Evolutionary conservation across 2,797 vertebrate species (phyloP).

Genomic region (Mus caroli): DNA sequence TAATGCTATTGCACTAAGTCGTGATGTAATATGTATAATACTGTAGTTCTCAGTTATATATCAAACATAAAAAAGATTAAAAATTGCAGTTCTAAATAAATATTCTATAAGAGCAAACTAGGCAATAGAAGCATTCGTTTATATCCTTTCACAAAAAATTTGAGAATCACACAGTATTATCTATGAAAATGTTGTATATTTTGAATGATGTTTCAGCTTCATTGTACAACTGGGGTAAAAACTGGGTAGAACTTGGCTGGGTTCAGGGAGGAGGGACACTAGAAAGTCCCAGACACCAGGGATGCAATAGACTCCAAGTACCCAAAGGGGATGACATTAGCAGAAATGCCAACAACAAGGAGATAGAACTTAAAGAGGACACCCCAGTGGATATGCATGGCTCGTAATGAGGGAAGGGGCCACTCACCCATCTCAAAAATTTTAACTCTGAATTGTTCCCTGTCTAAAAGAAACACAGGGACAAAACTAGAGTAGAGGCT

Average conservation of each 20-base stretch:
- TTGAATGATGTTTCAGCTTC: no score
- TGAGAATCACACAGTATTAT: no score
- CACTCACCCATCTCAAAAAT: background rate
- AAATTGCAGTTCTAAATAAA: background rate
- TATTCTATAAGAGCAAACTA: background rate
- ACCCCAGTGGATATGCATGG: no score
- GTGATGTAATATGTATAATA: background rate
- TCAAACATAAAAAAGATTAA: background rate
- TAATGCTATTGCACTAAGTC: background rate
- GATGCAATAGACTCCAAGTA: background rate
- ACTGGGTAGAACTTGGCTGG: background rate
- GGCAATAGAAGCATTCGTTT: background rate
- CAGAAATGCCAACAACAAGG: background rate
- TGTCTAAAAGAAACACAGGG: background rate
- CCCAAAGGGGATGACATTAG: background rate
- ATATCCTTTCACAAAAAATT: background rate
- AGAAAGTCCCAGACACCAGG: background rate
- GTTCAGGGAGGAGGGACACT: fast-evolving
- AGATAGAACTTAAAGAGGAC: background rate
- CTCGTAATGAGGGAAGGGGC: background rate
- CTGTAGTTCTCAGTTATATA: background rate
- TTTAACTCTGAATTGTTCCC: background rate
- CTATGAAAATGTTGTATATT: no score
- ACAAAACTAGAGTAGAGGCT: background rate
- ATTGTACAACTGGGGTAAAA: no score